Evolutionary conservation across 2,888 invertebrate genomes (phyloP).

Genomic region (Nomada fucata): DNA sequence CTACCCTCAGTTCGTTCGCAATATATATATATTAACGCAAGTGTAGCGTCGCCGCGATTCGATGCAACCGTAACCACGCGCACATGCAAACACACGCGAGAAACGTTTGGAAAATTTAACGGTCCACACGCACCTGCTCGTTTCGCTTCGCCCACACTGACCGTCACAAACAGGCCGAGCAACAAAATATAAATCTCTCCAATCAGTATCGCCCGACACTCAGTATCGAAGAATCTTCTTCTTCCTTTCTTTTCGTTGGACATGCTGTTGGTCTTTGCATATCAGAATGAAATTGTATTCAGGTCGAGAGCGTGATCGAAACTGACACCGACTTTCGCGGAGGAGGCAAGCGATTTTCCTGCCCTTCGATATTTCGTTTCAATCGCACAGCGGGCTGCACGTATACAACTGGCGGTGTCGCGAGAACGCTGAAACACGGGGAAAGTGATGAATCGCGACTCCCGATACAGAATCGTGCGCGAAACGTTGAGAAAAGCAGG

Average conservation of each 20-base stretch:
- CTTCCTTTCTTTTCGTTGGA: slow-evolving; percentile 37
- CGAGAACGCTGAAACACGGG: not conserved
- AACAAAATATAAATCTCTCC: slow-evolving; percentile 13
- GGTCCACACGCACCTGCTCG: slow-evolving; percentile 27
- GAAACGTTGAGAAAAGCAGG: not conserved
- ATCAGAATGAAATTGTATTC: slow-evolving; percentile 35
- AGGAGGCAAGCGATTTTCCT: not conserved
- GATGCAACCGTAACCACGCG: too few relatives aligned
- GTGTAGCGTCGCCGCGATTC: too few relatives aligned
- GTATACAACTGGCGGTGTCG: not conserved
- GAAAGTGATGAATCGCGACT: not conserved
- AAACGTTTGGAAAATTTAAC: not conserved
- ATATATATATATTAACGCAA: too few relatives aligned
- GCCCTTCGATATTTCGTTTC: slow-evolving; percentile 25
- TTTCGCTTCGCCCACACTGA: slow-evolving; percentile 20
- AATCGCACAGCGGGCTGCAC: not conserved
- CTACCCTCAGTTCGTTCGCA: too few relatives aligned
- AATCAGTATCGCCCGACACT: not conserved
- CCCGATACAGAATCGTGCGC: not conserved
- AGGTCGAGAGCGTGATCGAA: slow-evolving; percentile 22
- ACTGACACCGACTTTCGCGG: not conserved
- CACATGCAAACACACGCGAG: too few relatives aligned
- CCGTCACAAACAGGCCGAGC: slow-evolving; percentile 13
- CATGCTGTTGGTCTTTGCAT: slow-evolving; percentile 47
- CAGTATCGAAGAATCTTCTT: slow-evolving; percentile 14